Evolutionary conservation across 1,140 invertebrate genomes (phyloP).

Genomic region (Leptinotarsa lineolata): DNA sequence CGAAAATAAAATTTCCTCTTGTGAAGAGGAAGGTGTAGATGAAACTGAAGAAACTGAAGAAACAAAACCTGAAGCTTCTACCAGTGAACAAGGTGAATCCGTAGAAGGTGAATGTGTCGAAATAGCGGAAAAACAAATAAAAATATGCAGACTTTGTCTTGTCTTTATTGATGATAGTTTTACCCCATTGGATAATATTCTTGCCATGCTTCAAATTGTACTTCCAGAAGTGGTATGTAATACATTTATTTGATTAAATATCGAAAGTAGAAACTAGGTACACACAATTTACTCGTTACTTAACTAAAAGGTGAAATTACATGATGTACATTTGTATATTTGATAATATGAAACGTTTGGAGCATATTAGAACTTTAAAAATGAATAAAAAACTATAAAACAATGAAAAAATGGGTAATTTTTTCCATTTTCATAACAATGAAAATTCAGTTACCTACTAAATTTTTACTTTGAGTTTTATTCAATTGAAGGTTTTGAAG

Average conservation of each 20-base stretch:
- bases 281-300: no score
- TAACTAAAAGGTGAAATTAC: no score
- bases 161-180: constrained; percentile 22
- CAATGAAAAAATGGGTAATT: no score
- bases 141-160: constrained; percentile 25
- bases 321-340: no score
- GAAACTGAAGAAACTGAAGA: background rate
- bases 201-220: constrained; percentile 26
- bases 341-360: no score
- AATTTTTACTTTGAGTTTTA: no score
- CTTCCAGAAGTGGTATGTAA: constrained; percentile 23
- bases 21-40: background rate
- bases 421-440: no score
- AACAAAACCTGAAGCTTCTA: background rate
- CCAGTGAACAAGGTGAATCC: background rate
- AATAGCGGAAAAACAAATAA: constrained; percentile 12
- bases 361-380: no score
- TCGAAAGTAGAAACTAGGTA: no score
- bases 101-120: background rate
- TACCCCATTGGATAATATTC: constrained; percentile 13
- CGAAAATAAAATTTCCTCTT: background rate
- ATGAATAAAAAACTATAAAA: no score
- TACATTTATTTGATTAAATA: background rate
- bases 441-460: no score
- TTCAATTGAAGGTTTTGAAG: no score